These are phyloP conservation scores for Temnothorax nylanderi DNA, from an alignment of 1,140 invertebrate genomes.

Conservation along the genomic window DNA sequence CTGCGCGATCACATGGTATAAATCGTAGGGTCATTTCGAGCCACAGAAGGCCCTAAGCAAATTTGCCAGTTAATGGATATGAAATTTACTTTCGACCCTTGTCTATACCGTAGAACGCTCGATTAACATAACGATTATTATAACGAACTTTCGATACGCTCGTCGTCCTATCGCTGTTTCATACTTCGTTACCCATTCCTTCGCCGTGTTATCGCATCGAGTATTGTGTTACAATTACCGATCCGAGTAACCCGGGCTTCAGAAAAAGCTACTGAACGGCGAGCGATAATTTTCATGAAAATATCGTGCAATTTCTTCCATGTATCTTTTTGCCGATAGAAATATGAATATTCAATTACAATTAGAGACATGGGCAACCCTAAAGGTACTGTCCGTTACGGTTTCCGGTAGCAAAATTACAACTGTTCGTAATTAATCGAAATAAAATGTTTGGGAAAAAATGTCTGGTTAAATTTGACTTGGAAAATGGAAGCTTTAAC, in stretches of 20 bases:
- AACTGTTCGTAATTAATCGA: conserved; percentile 17
- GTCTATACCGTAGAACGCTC: conserved; percentile 15
- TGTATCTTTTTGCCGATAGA: conserved; percentile 4
- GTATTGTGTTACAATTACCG: conserved; percentile 72
- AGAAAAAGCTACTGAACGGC: conserved; percentile 52
- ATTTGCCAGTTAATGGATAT: conserved; percentile 74
- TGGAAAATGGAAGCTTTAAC: background rate
- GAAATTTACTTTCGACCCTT: conserved; percentile 68
- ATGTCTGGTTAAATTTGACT: background rate
- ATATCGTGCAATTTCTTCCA: conserved; percentile 27
- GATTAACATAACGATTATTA: conserved; percentile 81
- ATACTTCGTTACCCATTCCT: conserved; percentile 34
- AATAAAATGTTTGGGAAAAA: background rate
- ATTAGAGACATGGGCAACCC: conserved; percentile 42
- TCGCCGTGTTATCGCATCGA: conserved; percentile 52
- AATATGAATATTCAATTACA: conserved; percentile 52
- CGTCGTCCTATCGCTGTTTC: background rate
- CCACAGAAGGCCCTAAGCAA: conserved; percentile 40
- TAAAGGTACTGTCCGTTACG: background rate
- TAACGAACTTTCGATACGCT: conserved; percentile 70
- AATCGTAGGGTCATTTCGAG: conserved; percentile 19
- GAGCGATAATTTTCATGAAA: conserved; percentile 61
- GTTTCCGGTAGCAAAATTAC: conserved; percentile 25
- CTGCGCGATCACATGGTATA: background rate
- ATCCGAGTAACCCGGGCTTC: conserved; percentile 37